These are phyloP conservation scores for Atlantisia rogersi DNA, from an alignment of 2,113 vertebrate species.

Conservation along the genomic window DNA sequence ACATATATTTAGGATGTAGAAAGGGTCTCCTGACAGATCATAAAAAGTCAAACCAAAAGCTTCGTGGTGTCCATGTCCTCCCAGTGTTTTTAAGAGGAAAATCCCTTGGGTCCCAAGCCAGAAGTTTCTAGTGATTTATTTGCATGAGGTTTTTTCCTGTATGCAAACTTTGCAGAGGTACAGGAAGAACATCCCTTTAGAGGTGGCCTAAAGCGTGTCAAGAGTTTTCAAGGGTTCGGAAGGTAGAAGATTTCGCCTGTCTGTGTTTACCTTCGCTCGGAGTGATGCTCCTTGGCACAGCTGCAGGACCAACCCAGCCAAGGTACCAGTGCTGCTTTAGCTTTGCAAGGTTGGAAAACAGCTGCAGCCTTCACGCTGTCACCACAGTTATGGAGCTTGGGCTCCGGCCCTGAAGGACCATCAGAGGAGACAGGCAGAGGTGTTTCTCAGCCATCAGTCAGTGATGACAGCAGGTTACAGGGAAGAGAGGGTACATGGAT, in stretches of 20 bases:
- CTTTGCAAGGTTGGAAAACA: background rate
- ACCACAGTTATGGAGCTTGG: background rate
- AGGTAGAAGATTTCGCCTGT: background rate
- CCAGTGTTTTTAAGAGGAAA: background rate
- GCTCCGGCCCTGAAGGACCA: background rate
- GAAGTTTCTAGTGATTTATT: background rate
- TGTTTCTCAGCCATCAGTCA: background rate
- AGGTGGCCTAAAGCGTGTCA: background rate
- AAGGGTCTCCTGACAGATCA: background rate
- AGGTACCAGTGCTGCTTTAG: background rate
- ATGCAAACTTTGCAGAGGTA: background rate
- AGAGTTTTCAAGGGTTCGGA: background rate
- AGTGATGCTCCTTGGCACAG: background rate
- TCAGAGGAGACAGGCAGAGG: background rate
- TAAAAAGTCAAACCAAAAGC: background rate
- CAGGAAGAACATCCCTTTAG: background rate
- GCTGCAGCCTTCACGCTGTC: background rate
- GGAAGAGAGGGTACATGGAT: background rate
- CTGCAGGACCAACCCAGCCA: background rate
- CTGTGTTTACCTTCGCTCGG: background rate
- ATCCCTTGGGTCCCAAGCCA: background rate
- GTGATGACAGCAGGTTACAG: background rate
- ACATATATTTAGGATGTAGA: accelerated
- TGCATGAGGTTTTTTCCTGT: background rate
- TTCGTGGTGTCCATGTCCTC: background rate